These are phyloP conservation scores for Condylostylus longicornis DNA, from an alignment of 1,140 invertebrate species.

Conservation along the genomic window DNA sequence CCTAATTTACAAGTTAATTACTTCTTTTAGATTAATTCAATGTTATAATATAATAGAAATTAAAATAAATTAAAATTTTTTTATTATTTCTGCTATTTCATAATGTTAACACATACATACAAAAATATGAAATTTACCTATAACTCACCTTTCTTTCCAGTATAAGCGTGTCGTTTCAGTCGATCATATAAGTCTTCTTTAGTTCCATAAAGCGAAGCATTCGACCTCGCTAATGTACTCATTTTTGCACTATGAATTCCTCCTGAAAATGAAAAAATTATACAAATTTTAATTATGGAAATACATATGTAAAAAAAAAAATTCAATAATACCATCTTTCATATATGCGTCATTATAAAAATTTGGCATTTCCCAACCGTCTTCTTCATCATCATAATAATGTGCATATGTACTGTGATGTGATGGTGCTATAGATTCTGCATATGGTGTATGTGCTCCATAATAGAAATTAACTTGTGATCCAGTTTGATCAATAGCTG, in stretches of 20 bases:
- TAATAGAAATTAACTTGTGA: conserved; percentile 94
- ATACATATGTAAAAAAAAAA: not conserved
- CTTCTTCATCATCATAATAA: conserved; percentile 88
- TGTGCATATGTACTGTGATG: conserved; percentile 91
- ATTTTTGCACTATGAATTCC: conserved; percentile 45
- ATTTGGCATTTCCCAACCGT: conserved; percentile 94
- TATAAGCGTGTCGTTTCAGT: conserved; percentile 87
- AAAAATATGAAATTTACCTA: conserved; percentile 5
- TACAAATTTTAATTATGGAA: not conserved
- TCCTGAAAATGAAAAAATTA: conserved; percentile 9
- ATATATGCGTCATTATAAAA: conserved; percentile 95
- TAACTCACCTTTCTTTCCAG: conserved; percentile 78
- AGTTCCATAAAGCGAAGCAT: conserved; percentile 85
- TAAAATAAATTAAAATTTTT: conserved; percentile 5
- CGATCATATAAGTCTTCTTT: conserved; percentile 93
- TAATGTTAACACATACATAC: not conserved
- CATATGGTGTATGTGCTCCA: conserved; percentile 76
- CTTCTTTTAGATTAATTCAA: too few relatives aligned
- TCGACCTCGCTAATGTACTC: conserved; percentile 80
- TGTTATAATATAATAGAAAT: not conserved
- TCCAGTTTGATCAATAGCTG: conserved; percentile 72
- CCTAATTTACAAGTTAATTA: too few relatives aligned
- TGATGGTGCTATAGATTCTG: conserved; percentile 85
- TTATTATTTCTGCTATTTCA: not conserved
- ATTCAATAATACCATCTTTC: conserved; percentile 81